Percentiles rank a stretch among this genome's conserved stretches.
These are phyloP conservation scores for Ailuropoda melanoleuca DNA, from an alignment of 2,113 vertebrate genomes.

Conservation along the genomic window DNA sequence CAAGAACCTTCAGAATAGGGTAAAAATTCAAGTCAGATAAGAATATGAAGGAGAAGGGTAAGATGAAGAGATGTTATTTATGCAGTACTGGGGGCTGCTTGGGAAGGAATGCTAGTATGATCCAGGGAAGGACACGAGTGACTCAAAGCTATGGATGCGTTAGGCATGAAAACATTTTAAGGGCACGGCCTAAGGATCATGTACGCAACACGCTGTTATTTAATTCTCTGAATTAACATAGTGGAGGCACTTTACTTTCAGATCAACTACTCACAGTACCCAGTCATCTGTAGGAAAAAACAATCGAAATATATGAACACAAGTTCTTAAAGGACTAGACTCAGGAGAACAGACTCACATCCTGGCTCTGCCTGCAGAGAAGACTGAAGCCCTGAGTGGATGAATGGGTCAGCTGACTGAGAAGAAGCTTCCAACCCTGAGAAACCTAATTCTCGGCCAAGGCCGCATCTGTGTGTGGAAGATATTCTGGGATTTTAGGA, in stretches of 20 bases:
- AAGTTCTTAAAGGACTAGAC: not conserved
- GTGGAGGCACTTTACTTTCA: conserved; percentile 6
- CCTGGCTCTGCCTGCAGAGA: not conserved
- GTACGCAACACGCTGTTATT: not conserved
- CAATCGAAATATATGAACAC: not conserved
- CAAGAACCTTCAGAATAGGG: not conserved
- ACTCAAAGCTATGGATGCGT: not conserved
- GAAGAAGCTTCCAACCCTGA: not conserved
- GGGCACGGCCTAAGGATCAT: not conserved
- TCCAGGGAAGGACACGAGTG: not conserved
- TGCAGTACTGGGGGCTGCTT: not conserved
- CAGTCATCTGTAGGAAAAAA: not conserved
- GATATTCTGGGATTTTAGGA: not conserved
- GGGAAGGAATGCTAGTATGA: not conserved
- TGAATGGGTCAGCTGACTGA: not conserved
- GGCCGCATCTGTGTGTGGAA: not conserved
- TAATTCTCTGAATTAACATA: conserved; percentile 18
- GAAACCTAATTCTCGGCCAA: not conserved
- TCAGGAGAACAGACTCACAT: not conserved
- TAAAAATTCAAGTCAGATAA: conserved; percentile 24
- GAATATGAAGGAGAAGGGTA: not conserved
- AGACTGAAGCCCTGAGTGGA: not conserved
- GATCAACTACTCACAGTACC: not conserved
- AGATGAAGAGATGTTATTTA: not conserved
- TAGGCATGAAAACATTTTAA: not conserved